Percentiles rank a stretch among this genome's conserved stretches.
Conservation (phyloP, 2,797 vertebrate species). For the Crocodylus rhombifer region DNA sequence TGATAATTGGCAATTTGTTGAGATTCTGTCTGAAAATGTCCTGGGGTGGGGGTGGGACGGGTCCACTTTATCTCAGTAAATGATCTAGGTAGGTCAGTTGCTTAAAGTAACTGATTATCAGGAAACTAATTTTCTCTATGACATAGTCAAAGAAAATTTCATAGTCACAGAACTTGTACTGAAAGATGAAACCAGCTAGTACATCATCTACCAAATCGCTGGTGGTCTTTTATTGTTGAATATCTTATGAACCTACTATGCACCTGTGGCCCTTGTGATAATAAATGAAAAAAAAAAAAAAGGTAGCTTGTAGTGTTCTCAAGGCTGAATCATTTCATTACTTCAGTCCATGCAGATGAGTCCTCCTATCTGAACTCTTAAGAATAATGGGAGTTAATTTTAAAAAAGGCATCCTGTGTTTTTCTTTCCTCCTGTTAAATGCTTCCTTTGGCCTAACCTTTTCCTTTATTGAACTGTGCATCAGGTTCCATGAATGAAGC, state of each 20-base stretch:
- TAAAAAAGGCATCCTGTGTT: not conserved
- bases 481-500: not conserved
- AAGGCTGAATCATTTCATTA: not conserved
- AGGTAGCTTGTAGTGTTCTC: not conserved
- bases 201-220: not conserved
- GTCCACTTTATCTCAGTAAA: conserved; percentile 39
- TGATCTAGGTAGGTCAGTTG: not conserved
- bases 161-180: not conserved
- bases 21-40: conserved; percentile 56
- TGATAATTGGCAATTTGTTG: conserved; percentile 66
- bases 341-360: not conserved
- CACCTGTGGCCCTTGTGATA: not conserved
- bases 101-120: conserved; percentile 52
- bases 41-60: not conserved
- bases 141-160: conserved; percentile 18
- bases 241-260: not conserved
- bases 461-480: not conserved
- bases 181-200: not conserved
- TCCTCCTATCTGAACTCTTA: accelerated
- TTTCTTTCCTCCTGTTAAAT: not conserved
- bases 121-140: conserved; percentile 31
- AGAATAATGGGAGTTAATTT: not conserved
- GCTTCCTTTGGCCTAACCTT: not conserved
- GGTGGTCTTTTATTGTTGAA: not conserved
- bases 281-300: not conserved